A percentile compares a stretch with the other conserved stretches of the same genome.
Evolutionary conservation across 2,888 invertebrate species (phyloP).

Genomic region (Ligdia adustata): DNA sequence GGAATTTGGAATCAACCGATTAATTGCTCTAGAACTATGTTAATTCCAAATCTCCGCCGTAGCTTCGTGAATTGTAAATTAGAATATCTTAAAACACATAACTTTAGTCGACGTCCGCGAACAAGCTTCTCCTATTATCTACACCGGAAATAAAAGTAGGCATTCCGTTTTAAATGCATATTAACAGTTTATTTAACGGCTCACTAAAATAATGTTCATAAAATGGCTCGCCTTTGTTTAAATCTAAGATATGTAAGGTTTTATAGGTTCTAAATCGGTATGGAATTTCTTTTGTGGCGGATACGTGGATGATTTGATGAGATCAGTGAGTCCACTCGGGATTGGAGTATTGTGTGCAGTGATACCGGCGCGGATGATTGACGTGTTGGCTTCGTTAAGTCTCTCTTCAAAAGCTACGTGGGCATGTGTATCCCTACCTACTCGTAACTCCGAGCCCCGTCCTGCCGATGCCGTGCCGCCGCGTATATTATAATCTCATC

Average conservation of each 20-base stretch:
- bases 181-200: slow-evolving; percentile 45
- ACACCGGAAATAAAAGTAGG: slow-evolving; percentile 48
- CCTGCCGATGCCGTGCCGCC: slow-evolving; percentile 26
- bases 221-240: slow-evolving; percentile 26
- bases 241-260: slow-evolving; percentile 20
- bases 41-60: slow-evolving; percentile 33
- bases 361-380: slow-evolving; percentile 57
- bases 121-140: slow-evolving; percentile 52
- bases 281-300: slow-evolving; percentile 23
- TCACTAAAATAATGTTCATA: slow-evolving; percentile 36
- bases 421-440: slow-evolving; percentile 38
- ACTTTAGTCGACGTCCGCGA: slow-evolving; percentile 31
- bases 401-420: slow-evolving; percentile 58
- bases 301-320: slow-evolving; percentile 23
- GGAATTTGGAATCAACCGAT: slow-evolving; percentile 43
- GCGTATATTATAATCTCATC: slow-evolving; percentile 56
- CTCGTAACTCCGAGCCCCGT: slow-evolving; percentile 36
- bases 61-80: slow-evolving; percentile 38
- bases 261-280: slow-evolving; percentile 23
- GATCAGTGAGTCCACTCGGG: slow-evolving; percentile 15
- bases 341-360: slow-evolving; percentile 48
- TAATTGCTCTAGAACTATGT: slow-evolving; percentile 38
- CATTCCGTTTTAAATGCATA: slow-evolving; percentile 38
- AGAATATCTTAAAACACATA: slow-evolving; percentile 37
- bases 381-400: slow-evolving; percentile 65